Percentiles rank a stretch among this genome's conserved stretches.
Conservation (phyloP, 2,113 vertebrate genomes). For the Strigops habroptila region DNA sequence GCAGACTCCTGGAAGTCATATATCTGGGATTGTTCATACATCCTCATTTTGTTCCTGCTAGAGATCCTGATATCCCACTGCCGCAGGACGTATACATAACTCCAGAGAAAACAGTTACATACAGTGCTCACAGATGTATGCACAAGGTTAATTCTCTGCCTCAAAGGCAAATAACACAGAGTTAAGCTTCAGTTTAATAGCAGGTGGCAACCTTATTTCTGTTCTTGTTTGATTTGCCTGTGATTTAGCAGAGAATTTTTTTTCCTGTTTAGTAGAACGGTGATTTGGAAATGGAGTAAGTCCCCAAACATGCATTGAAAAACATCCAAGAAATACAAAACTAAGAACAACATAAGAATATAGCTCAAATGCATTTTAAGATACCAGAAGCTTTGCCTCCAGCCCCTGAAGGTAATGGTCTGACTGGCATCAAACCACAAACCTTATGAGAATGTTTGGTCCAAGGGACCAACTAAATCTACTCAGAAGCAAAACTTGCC, state of each 20-base stretch:
- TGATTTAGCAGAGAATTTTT: neutral
- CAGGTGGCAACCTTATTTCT: neutral
- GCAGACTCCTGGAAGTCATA: neutral
- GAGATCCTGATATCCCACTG: neutral
- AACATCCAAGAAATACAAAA: neutral
- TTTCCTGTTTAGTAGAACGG: neutral
- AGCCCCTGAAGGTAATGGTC: neutral
- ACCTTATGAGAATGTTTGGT: neutral
- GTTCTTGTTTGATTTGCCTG: neutral
- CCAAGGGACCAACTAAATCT: neutral
- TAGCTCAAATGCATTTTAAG: neutral
- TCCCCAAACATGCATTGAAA: neutral
- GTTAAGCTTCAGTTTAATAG: neutral
- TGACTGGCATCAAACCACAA: neutral
- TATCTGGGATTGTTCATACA: neutral
- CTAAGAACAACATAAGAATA: neutral
- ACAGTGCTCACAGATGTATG: accelerated
- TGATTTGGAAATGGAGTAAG: neutral
- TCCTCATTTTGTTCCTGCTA: neutral
- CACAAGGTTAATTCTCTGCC: neutral
- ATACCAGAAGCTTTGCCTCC: neutral
- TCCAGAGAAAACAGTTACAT: neutral
- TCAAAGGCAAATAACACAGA: neutral
- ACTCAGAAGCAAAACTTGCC: neutral
- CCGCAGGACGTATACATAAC: neutral